These are phyloP conservation scores for Neogobius melanostomus DNA, from an alignment of 2,113 vertebrate species.

Conservation along the genomic window DNA sequence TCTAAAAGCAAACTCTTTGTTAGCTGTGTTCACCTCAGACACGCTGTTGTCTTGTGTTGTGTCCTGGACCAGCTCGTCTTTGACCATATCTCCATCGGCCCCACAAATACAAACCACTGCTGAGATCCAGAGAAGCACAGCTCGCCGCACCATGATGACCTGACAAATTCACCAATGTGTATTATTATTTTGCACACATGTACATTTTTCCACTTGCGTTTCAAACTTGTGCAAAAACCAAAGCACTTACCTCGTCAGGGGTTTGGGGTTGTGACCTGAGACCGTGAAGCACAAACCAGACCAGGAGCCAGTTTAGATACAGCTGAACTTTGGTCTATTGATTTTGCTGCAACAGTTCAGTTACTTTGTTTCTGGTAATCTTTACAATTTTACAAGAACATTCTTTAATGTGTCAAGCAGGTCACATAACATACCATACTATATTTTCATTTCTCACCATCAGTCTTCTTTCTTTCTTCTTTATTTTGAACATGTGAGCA, in stretches of 20 bases:
- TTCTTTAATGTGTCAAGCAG: neutral
- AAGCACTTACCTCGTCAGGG: neutral
- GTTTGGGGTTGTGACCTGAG: neutral
- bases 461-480: neutral
- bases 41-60: conserved; percentile 15
- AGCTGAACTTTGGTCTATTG: conserved; percentile 2
- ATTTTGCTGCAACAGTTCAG: neutral
- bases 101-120: conserved; percentile 44
- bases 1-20: conserved; percentile 70
- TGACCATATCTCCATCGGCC: conserved; percentile 50
- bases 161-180: conserved; percentile 33
- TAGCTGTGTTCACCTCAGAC: conserved; percentile 58
- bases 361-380: neutral
- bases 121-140: conserved; percentile 52
- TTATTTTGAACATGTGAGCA: no score
- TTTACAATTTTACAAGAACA: neutral
- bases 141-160: conserved; percentile 46
- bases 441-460: neutral
- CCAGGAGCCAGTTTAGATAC: neutral
- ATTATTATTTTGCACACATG: conserved; percentile 15
- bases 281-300: neutral
- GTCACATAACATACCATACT: neutral
- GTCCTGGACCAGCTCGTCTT: conserved; percentile 61
- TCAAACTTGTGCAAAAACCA: neutral
- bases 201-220: no score